Conservation (phyloP, 2,113 vertebrate species). For the Falco punctatus region DNA sequence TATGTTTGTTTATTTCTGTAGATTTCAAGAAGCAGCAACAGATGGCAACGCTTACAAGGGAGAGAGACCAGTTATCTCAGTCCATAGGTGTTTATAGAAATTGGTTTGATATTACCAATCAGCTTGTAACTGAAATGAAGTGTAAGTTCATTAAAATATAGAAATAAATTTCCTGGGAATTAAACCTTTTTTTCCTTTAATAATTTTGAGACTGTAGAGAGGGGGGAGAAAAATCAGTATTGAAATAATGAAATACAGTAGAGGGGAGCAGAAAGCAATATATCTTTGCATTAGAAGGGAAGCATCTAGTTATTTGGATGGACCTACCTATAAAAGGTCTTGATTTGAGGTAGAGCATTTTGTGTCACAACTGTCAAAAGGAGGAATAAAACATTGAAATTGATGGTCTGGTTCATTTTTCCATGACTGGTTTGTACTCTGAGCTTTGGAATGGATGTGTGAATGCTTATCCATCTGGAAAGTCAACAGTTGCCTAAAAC, state of each 20-base stretch:
- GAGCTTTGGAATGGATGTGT: not conserved
- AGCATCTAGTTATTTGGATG: not conserved
- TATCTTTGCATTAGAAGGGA: not conserved
- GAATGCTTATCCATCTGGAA: not conserved
- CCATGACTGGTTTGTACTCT: not conserved
- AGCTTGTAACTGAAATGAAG: constrained; percentile 75
- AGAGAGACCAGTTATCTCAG: constrained; percentile 80
- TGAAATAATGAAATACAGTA: not conserved
- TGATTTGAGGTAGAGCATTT: not conserved
- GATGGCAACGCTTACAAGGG: constrained; percentile 82
- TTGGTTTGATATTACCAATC: constrained; percentile 65
- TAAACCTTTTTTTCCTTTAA: not conserved
- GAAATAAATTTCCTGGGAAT: not conserved
- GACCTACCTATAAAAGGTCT: not conserved
- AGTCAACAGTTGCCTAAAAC: not conserved
- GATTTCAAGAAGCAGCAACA: constrained; percentile 85
- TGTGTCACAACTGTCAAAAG: not conserved
- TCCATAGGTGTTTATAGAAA: constrained; percentile 70
- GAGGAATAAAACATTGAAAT: not conserved
- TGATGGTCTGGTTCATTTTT: not conserved
- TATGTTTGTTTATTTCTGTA: constrained; percentile 53
- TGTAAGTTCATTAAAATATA: constrained; percentile 72
- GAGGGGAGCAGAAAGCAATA: not conserved
- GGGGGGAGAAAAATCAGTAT: not conserved
- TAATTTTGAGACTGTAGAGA: not conserved